Evolutionary conservation across 2,797 vertebrate species (phyloP), one percentile per base, ranked within the genome.

Genomic region (Chaetophractus vellerosus): DNA sequence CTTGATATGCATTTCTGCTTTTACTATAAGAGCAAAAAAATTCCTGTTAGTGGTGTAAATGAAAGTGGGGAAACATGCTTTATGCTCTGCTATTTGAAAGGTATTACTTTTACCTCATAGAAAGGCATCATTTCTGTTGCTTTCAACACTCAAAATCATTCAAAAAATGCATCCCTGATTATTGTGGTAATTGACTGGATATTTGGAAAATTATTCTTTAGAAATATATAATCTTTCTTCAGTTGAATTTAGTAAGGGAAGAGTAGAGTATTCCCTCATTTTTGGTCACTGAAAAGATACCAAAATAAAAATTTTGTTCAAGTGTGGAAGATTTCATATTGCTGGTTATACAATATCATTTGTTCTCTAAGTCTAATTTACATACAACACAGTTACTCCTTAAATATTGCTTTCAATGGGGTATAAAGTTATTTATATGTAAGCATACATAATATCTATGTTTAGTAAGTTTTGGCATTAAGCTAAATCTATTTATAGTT

Each of bases 11-110:
- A 68, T 96, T 95, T 96, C 76, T 79, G 26, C 57, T 93, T 93
- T 96, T 95, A 96, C 76, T 91, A 89, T 41, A 93, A 94, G 96
- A 95, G 86, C 80, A 93, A 90, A 87, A 89, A 94, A 95, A 81
- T 96, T 95, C 52, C 57, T 93, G 1, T 96, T 95, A 96, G 69
- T 96, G 50, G 52, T 86, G 64, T 89, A 97, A 91, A 82, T 96
- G 87, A 72, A 95, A 86, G 84, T 96, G 69, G 88, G 45, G 90
- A 94, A 93, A 80, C 31, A 93, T 84, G 71, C 48, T 94, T 94
- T 94, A 55, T n/a, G 28, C 21, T 82, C 18, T 93, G 33, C 87
- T 81, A 1, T 82, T 93, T 91, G 93, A 97, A 96, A 94, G 78
- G 24, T 96, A 61, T 94, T 64, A 94, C 96, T 96, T 97, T 14